Conservation (phyloP, 2,888 invertebrate genomes). For the Microctonus aethiopoides region DNA sequence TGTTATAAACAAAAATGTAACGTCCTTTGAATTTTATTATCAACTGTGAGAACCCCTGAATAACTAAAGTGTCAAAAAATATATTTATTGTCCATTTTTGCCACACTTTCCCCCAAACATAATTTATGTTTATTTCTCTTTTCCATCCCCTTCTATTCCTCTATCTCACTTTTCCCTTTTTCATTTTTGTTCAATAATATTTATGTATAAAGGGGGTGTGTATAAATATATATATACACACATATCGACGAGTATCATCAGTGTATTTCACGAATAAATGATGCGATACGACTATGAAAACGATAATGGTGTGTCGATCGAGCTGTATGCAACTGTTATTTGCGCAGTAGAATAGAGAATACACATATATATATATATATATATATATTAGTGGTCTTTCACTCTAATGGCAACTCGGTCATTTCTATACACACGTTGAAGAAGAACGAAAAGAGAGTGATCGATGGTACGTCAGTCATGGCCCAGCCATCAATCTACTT, state of each 20-base stretch:
- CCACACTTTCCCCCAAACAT: background rate
- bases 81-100: background rate
- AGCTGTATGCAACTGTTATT: slow-evolving; percentile 22
- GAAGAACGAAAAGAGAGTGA: slow-evolving; percentile 54
- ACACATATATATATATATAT: background rate
- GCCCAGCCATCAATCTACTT: slow-evolving; percentile 65
- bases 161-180: background rate
- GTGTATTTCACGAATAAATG: slow-evolving; percentile 6
- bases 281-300: slow-evolving; percentile 3
- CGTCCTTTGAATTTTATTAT: background rate
- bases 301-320: slow-evolving; percentile 11
- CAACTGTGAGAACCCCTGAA: background rate
- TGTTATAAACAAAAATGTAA: background rate
- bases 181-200: background rate
- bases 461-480: slow-evolving; percentile 67
- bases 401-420: slow-evolving; percentile 40
- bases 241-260: background rate
- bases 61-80: background rate
- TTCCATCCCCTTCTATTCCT: background rate
- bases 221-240: background rate
- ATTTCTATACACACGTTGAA: slow-evolving; percentile 47
- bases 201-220: background rate
- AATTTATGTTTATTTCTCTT: background rate
- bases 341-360: slow-evolving; percentile 32
- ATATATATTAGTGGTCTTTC: too few relatives aligned